Percentiles rank a stretch among this genome's conserved stretches.
Evolutionary conservation across 1,140 invertebrate species (phyloP).

Genomic region (Lepidurus arcticus): DNA sequence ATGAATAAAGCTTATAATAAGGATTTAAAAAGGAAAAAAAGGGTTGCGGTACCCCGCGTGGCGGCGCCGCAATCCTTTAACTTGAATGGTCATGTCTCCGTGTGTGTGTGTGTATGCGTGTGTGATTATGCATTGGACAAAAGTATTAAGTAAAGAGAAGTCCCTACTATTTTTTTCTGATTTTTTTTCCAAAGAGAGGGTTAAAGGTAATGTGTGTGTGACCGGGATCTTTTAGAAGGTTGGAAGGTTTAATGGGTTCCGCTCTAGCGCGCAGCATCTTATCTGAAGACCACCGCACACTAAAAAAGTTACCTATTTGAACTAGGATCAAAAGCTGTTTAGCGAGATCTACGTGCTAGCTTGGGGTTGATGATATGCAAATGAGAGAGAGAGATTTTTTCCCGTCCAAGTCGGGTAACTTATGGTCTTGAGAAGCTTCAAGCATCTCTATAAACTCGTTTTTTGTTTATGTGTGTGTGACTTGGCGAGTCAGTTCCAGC

Average conservation of each 20-base stretch:
- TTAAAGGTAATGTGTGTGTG: background rate
- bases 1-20: background rate
- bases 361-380: constrained; percentile 4
- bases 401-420: background rate
- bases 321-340: background rate
- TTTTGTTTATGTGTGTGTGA: too few relatives aligned
- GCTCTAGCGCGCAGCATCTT: background rate
- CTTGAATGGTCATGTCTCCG: background rate
- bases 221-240: background rate
- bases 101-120: background rate
- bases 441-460: background rate
- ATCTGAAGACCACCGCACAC: background rate
- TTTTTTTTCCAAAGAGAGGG: background rate
- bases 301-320: background rate
- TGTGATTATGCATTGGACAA: constrained; percentile 3
- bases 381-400: background rate
- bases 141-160: constrained; percentile 10
- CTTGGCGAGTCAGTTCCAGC: too few relatives aligned
- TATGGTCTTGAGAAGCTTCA: background rate
- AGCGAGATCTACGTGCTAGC: background rate
- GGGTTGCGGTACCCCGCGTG: background rate
- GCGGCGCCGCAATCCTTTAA: constrained; percentile 8
- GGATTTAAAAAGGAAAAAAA: background rate
- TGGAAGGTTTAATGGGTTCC: background rate
- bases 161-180: background rate